Evolutionary conservation across 2,797 vertebrate genomes (phyloP).

Genomic region (Halcyon leucocephala): DNA sequence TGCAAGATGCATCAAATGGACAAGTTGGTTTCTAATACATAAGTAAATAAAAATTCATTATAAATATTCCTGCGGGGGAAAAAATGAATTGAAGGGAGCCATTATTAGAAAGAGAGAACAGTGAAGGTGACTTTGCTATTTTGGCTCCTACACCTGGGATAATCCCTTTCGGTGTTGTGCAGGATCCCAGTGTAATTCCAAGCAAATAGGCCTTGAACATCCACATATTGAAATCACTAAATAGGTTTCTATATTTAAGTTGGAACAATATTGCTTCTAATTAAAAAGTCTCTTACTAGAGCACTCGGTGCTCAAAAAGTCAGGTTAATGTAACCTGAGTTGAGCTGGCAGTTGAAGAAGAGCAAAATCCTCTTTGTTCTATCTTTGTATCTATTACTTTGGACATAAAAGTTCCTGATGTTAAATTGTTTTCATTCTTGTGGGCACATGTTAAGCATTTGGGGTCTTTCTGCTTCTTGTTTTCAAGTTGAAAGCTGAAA

Average conservation of each 20-base stretch:
- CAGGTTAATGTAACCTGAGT: constrained; percentile 22
- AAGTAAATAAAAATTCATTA: background rate
- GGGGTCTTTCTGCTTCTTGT: background rate
- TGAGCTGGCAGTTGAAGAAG: background rate
- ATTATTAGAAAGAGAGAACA: background rate
- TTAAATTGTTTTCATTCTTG: background rate
- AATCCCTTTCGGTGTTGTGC: background rate
- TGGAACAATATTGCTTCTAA: constrained; percentile 53
- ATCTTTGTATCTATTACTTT: background rate
- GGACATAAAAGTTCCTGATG: background rate
- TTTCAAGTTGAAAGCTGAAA: background rate
- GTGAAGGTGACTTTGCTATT: constrained; percentile 61
- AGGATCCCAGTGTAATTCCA: constrained; percentile 35
- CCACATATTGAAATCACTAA: constrained; percentile 26
- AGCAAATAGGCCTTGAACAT: constrained; percentile 33
- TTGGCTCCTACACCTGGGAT: constrained; percentile 54
- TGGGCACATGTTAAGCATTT: background rate
- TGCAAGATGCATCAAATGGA: background rate
- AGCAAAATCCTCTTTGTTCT: constrained; percentile 1
- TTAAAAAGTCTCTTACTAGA: constrained; percentile 46
- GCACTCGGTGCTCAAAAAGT: background rate
- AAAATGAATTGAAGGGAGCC: background rate
- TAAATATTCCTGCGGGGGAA: background rate
- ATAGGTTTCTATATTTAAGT: constrained; percentile 65
- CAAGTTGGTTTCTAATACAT: background rate